Conservation (phyloP, 1,140 invertebrate species). For the Nasonia vitripennis region DNA sequence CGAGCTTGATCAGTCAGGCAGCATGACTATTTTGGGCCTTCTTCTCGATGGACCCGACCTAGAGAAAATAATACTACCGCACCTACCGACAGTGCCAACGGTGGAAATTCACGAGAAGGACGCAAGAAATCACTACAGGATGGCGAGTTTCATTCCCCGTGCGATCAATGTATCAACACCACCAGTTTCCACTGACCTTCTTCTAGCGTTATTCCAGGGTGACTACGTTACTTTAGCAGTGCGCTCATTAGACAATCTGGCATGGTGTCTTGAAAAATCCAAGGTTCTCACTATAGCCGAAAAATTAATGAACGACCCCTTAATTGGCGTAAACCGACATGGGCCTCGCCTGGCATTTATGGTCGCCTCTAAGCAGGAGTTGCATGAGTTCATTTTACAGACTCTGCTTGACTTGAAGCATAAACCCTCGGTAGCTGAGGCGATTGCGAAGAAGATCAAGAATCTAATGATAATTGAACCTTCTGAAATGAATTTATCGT, state of each 20-base stretch:
- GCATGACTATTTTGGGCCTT: conserved; percentile 25
- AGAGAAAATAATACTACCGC: background rate
- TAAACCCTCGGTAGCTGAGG: too few relatives aligned
- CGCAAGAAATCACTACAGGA: background rate
- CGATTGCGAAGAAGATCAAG: background rate
- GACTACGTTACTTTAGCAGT: background rate
- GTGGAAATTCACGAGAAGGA: conserved; percentile 4
- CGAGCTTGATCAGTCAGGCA: background rate
- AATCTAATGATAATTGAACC: too few relatives aligned
- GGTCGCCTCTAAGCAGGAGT: background rate
- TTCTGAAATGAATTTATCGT: too few relatives aligned
- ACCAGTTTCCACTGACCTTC: background rate
- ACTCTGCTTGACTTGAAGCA: too few relatives aligned
- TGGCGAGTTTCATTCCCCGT: background rate
- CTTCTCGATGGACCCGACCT: background rate
- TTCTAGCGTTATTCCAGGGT: background rate
- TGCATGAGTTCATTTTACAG: background rate
- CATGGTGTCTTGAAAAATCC: background rate
- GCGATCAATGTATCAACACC: conserved; percentile 26
- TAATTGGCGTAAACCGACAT: background rate
- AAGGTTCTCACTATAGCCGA: background rate
- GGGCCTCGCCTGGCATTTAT: background rate
- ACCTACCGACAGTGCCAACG: background rate
- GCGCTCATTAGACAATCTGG: background rate
- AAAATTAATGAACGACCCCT: background rate